A percentile compares a stretch with the other conserved stretches of the same genome.
These are phyloP conservation scores for Apodemia duryi DNA, from an alignment of 2,888 invertebrate species.

Conservation along the genomic window DNA sequence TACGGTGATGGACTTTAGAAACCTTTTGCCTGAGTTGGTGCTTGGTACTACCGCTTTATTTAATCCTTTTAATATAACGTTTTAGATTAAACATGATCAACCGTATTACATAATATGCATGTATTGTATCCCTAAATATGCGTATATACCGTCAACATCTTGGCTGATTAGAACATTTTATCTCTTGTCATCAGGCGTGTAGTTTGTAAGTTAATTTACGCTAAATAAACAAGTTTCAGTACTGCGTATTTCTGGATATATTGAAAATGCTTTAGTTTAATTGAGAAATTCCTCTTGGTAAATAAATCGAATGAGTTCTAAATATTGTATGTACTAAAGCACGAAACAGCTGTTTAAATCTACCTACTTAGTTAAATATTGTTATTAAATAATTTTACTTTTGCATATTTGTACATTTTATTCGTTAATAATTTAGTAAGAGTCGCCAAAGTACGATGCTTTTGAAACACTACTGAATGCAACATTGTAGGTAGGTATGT, in stretches of 20 bases:
- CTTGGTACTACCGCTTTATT: too few relatives aligned
- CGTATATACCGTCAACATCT: too few relatives aligned
- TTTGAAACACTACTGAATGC: slow-evolving; percentile 6
- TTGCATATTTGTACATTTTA: slow-evolving; percentile 8
- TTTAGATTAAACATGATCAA: too few relatives aligned
- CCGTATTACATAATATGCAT: too few relatives aligned
- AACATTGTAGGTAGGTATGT: neutral
- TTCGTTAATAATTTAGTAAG: neutral
- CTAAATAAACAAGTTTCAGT: too few relatives aligned
- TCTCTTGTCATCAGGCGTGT: neutral
- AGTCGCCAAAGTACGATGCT: slow-evolving; percentile 5
- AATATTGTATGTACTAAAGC: neutral
- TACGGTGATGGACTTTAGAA: too few relatives aligned
- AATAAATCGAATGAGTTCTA: too few relatives aligned
- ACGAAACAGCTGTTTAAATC: neutral
- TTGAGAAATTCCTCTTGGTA: too few relatives aligned
- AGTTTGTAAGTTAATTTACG: too few relatives aligned
- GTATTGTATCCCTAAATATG: too few relatives aligned
- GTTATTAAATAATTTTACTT: neutral
- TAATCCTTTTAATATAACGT: neutral
- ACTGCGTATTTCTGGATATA: too few relatives aligned
- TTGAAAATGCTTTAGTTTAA: neutral
- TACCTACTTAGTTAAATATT: neutral
- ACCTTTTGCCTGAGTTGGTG: too few relatives aligned
- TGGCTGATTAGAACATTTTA: neutral